These are phyloP conservation scores for Morpho achilles DNA, from an alignment of 2,888 invertebrate species.

Conservation along the genomic window DNA sequence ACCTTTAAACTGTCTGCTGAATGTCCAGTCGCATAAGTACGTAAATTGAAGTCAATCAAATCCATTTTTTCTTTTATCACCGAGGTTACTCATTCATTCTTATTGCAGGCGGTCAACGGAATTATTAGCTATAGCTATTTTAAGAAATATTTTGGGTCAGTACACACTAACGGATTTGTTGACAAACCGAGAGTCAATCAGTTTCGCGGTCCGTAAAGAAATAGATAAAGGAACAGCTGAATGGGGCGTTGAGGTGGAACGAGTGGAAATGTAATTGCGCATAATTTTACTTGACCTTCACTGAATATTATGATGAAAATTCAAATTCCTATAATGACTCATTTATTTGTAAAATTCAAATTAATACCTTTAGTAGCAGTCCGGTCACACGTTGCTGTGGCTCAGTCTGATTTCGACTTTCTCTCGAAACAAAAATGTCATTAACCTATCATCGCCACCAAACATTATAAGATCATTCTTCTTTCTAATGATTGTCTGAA, in stretches of 20 bases:
- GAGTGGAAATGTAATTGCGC: slow-evolving; percentile 77
- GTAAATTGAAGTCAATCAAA: background rate
- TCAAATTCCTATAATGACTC: too few relatives aligned
- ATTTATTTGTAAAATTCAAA: too few relatives aligned
- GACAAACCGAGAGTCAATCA: slow-evolving; percentile 80
- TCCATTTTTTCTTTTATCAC: too few relatives aligned
- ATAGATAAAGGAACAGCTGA: slow-evolving; percentile 69
- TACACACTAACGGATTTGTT: slow-evolving; percentile 81
- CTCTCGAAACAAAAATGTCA: too few relatives aligned
- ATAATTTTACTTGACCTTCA: slow-evolving; percentile 21
- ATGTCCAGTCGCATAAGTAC: slow-evolving; percentile 46
- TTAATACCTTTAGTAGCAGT: too few relatives aligned
- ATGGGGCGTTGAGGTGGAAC: slow-evolving; percentile 80
- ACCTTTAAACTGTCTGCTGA: slow-evolving; percentile 82
- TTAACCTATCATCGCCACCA: too few relatives aligned
- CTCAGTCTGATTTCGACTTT: too few relatives aligned
- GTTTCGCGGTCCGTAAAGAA: slow-evolving; percentile 68
- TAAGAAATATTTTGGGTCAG: slow-evolving; percentile 81
- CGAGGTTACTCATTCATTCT: background rate
- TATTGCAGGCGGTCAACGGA: slow-evolving; percentile 53
- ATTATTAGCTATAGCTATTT: slow-evolving; percentile 60
- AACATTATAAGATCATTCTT: too few relatives aligned
- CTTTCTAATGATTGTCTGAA: too few relatives aligned
- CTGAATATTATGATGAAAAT: background rate
- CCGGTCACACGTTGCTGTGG: too few relatives aligned